Base-by-base conservation (phyloP, 2,888 invertebrate genomes). In the Lasioglossum zephyrum region DNA sequence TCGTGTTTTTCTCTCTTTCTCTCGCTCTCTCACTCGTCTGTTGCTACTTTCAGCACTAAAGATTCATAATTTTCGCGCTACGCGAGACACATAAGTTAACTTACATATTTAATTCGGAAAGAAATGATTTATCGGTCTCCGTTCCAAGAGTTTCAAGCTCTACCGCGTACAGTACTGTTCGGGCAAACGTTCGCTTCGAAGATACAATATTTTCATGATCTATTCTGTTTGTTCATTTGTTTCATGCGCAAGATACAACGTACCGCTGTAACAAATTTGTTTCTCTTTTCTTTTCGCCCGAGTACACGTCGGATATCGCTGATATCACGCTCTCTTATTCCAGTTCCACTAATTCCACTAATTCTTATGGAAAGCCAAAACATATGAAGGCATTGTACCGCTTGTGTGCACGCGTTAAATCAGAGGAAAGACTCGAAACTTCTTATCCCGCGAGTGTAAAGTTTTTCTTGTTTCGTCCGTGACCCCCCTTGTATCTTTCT, bases 381-480 rank as follows among this genome's bases (percentile, higher is more conserved):
- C 95, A 94, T 94, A 95, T 95, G 95, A 95, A 95, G 95, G 95
- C 94, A 94, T 93, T 91, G 79, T 85, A 77, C 88, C 85, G 81
- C 90, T 89, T 82, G 87, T 88, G 73, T 88, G 87, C 82, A 91
- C 85, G 89, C 84, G 47, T 66, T 79, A 91, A 88, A 88, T 87
- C 66, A 86, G 86, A 85, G 88, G 81, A 84, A 82, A 89, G 82
- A 80, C 81, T 74, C 84, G 82, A 73, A 83, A 85, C 77, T 86
- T 77, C 82, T 86, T 84, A 83, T 80, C 74, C 79, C 82, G 82
- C 76, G 79, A 36, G 5, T 81, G 73, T 75, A 79, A 80, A 88
- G 79, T 85, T 74, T 36, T 47, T 47, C 75, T 49, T 78, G 49
- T 73, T 44, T 44, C 78, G n/a, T 66, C 49, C 26, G 11, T 49